Evolutionary conservation across 2,113 vertebrate genomes (phyloP).

Genomic region (Apistogramma diplotaenia): DNA sequence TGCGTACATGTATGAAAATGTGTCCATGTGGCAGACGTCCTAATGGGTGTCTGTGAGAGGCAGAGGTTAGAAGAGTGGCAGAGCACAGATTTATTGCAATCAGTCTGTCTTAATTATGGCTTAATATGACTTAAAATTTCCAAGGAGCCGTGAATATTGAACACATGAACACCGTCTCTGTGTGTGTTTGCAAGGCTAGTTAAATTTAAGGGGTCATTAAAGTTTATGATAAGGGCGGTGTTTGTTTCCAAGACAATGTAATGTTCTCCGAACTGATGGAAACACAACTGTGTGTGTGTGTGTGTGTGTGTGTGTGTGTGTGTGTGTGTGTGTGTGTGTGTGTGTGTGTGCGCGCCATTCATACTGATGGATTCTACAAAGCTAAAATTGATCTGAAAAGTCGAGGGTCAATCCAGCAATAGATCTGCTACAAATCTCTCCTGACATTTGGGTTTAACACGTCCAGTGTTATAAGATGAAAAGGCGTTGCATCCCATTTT

Average conservation of each 20-base stretch:
- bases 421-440: conserved; percentile 58
- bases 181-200: background rate
- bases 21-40: conserved; percentile 28
- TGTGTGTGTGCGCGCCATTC: background rate
- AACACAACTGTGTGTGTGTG: background rate
- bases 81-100: conserved; percentile 20
- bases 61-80: background rate
- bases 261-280: background rate
- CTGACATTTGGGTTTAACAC: conserved; percentile 47
- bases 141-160: background rate
- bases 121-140: background rate
- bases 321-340: background rate
- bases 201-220: background rate
- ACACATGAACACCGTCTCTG: background rate
- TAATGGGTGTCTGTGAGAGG: conserved; percentile 10
- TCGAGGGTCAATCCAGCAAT: conserved; percentile 42
- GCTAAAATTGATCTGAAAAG: conserved; percentile 45
- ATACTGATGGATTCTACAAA: conserved; percentile 49
- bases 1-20: background rate
- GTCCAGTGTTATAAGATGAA: conserved; percentile 34
- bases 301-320: background rate
- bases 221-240: background rate
- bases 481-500: conserved; percentile 7
- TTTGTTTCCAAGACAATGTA: background rate
- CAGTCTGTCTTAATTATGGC: conserved; percentile 37